Percentiles rank a stretch among this genome's conserved stretches.
Evolutionary conservation across 2,888 invertebrate genomes (phyloP).

Genomic region (Drosophila vallismaia): DNA sequence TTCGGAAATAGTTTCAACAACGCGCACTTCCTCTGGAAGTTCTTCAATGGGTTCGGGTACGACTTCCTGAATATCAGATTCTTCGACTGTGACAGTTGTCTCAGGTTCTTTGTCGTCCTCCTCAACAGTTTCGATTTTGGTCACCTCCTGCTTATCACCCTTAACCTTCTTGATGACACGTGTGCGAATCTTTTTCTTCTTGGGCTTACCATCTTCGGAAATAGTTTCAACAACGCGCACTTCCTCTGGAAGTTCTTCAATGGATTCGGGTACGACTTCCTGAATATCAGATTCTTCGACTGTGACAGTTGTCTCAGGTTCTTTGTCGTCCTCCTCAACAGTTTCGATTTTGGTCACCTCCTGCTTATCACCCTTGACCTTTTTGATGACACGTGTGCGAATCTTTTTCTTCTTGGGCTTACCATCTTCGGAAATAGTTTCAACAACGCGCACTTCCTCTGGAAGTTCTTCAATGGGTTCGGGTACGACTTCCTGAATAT

Average conservation of each 20-base stretch:
- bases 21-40: conserved; percentile 47
- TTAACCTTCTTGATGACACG: conserved; percentile 33
- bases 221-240: conserved; percentile 26
- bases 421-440: conserved; percentile 29
- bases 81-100: conserved; percentile 27
- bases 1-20: conserved; percentile 42
- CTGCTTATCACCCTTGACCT: conserved; percentile 36
- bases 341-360: conserved; percentile 38
- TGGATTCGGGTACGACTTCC: too few relatives aligned
- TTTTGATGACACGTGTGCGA: conserved; percentile 32
- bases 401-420: conserved; percentile 35
- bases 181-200: conserved; percentile 35
- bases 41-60: conserved; percentile 7
- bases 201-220: conserved; percentile 24
- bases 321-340: conserved; percentile 29
- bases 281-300: conserved; percentile 25
- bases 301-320: conserved; percentile 22
- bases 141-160: conserved; percentile 33
- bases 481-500: neutral
- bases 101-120: conserved; percentile 27
- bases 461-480: conserved; percentile 24
- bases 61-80: neutral
- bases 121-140: conserved; percentile 34
- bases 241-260: conserved; percentile 22
- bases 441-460: conserved; percentile 24